Evolutionary conservation across 2,888 invertebrate genomes (phyloP).

Genomic region (Cataglyphis cursor): DNA sequence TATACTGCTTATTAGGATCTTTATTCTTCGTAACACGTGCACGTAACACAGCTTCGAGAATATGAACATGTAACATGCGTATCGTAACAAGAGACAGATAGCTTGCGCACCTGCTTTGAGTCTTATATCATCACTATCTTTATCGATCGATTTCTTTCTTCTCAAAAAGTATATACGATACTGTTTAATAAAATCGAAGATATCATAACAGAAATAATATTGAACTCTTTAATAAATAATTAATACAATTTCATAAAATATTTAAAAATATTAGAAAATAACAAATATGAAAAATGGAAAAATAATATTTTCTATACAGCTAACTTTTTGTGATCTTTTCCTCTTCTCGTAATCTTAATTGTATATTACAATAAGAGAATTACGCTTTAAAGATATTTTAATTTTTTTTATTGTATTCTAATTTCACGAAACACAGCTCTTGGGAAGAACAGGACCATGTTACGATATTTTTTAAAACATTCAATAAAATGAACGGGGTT

Average conservation of each 20-base stretch:
- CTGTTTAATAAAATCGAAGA: background rate
- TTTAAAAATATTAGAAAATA: background rate
- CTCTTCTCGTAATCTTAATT: background rate
- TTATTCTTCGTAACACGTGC: conserved; percentile 41
- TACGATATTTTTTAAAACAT: conserved; percentile 2
- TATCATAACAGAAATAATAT: background rate
- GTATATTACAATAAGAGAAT: background rate
- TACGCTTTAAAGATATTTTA: background rate
- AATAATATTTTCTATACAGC: background rate
- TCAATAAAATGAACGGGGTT: conserved; percentile 47
- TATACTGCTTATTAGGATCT: conserved; percentile 21
- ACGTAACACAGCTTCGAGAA: conserved; percentile 13
- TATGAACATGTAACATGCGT: conserved; percentile 38
- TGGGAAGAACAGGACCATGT: background rate
- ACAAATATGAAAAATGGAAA: background rate
- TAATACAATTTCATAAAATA: background rate
- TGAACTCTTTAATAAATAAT: background rate
- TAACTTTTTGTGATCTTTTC: background rate
- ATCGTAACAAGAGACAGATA: conserved; percentile 16
- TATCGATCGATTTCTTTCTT: conserved; percentile 29
- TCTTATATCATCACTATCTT: conserved; percentile 21
- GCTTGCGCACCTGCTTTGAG: conserved; percentile 29
- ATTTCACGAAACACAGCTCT: background rate
- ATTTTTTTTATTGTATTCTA: background rate
- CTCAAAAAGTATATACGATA: background rate